phyloP scores from a whole-genome alignment of 2,797 vertebrate species.

The Chloroceryle amazona region DNA sequence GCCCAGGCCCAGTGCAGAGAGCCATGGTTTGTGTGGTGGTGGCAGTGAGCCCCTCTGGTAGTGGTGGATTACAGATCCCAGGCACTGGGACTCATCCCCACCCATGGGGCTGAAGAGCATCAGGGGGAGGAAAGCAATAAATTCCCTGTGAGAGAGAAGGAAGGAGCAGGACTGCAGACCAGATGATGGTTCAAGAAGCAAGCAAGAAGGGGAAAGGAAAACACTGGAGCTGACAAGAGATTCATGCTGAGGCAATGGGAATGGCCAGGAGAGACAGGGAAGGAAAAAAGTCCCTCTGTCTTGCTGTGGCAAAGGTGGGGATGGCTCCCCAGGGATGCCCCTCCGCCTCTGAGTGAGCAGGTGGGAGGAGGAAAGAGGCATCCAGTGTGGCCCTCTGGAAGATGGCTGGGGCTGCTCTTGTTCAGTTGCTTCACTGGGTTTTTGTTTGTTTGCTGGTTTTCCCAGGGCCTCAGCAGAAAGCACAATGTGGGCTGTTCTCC shows the following conservation, averaged over 20 bases:
- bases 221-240: background rate
- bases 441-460: conserved; percentile 4
- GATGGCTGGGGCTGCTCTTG: background rate
- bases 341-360: background rate
- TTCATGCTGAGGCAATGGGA: background rate
- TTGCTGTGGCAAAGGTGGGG: background rate
- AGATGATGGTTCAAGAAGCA: background rate
- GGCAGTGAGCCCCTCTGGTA: background rate
- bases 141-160: background rate
- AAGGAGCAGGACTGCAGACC: background rate
- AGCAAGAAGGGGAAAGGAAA: background rate
- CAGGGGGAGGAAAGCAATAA: background rate
- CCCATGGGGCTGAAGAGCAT: background rate
- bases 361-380: background rate
- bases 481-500: conserved; percentile 46
- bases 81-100: background rate
- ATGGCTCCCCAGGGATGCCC: background rate
- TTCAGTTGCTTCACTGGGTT: background rate
- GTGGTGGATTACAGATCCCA: background rate
- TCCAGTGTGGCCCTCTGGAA: background rate
- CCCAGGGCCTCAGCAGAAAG: conserved; percentile 3
- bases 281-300: background rate
- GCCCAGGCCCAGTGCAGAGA: background rate
- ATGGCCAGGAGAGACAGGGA: background rate
- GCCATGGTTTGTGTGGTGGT: fast-evolving